A percentile compares a stretch with the other conserved stretches of the same genome.
These are phyloP conservation scores for Danio jaintianensis DNA, from an alignment of 2,797 vertebrate species.

Conservation along the genomic window DNA sequence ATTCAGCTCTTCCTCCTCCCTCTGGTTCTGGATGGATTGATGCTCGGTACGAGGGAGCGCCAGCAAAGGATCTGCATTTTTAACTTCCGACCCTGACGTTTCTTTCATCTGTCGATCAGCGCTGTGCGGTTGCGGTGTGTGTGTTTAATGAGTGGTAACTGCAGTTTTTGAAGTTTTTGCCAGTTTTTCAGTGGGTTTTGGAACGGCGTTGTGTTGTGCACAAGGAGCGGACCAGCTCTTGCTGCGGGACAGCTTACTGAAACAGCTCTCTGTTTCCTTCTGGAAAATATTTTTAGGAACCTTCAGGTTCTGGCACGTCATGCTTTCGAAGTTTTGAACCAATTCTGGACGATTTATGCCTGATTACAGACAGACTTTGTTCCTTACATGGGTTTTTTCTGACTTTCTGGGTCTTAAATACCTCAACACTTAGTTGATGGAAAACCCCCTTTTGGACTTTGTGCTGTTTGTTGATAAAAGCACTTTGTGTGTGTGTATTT, in stretches of 20 bases:
- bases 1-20: not conserved
- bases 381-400: not conserved
- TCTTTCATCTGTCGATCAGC: conserved; percentile 41
- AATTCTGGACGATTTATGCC: not conserved
- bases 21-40: conserved; percentile 34
- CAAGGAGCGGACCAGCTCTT: conserved; percentile 29
- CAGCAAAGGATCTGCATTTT: conserved; percentile 31
- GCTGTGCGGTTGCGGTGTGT: conserved; percentile 1
- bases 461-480: conserved; percentile 21
- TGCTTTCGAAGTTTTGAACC: not conserved
- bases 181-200: conserved; percentile 48
- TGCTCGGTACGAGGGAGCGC: not conserved
- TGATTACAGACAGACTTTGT: conserved; percentile 35
- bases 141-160: conserved; percentile 40
- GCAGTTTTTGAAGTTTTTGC: conserved; percentile 54
- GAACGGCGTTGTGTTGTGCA: conserved; percentile 19
- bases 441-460: conserved; percentile 13
- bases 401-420: conserved; percentile 24
- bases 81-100: conserved; percentile 9
- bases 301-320: conserved; percentile 19
- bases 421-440: conserved; percentile 27
- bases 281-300: conserved; percentile 41
- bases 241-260: conserved; percentile 39
- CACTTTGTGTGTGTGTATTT: not conserved
- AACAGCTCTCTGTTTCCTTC: conserved; percentile 35